phyloP scores from a whole-genome alignment of 2,797 vertebrate species.

The Poeciliopsis infans region DNA sequence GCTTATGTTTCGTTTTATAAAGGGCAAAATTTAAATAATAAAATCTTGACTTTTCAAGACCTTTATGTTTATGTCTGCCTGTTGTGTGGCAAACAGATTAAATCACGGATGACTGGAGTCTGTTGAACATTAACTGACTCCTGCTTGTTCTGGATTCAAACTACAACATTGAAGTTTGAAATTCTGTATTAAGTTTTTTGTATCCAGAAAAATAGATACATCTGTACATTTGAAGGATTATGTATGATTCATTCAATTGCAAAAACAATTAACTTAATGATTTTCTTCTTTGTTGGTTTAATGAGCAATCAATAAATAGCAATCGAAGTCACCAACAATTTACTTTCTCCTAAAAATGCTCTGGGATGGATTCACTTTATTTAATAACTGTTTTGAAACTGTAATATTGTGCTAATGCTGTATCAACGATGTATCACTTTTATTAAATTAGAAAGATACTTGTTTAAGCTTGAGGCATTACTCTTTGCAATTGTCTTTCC shows the following conservation, averaged over 20 bases:
- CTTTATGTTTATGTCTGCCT: constrained; percentile 44
- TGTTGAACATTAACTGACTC: constrained; percentile 8
- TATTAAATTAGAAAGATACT: constrained; percentile 47
- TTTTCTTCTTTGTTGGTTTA: constrained; percentile 1
- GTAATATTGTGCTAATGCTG: constrained; percentile 14
- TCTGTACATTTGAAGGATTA: constrained; percentile 5
- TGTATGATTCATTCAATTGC: not conserved
- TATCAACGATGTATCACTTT: not conserved
- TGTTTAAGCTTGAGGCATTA: constrained; percentile 58
- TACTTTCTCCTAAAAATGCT: not conserved
- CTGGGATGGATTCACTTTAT: constrained; percentile 10
- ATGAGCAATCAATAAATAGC: constrained; percentile 1
- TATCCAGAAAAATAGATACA: not conserved
- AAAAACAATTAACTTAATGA: not conserved
- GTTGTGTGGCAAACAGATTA: constrained; percentile 46
- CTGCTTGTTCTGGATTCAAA: constrained; percentile 4
- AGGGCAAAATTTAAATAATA: constrained; percentile 4
- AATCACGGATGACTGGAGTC: constrained; percentile 21
- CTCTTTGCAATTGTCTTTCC: constrained; percentile 39
- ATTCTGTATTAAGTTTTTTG: not conserved
- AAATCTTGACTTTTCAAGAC: constrained; percentile 38
- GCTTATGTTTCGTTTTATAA: constrained; percentile 10
- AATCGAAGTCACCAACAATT: constrained; percentile 3
- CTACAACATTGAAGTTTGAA: not conserved
- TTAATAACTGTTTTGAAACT: constrained; percentile 4